A percentile compares a stretch with the other conserved stretches of the same genome.
Evolutionary conservation across 1,140 invertebrate species (phyloP).

Genomic region (Drosophila navojoa): DNA sequence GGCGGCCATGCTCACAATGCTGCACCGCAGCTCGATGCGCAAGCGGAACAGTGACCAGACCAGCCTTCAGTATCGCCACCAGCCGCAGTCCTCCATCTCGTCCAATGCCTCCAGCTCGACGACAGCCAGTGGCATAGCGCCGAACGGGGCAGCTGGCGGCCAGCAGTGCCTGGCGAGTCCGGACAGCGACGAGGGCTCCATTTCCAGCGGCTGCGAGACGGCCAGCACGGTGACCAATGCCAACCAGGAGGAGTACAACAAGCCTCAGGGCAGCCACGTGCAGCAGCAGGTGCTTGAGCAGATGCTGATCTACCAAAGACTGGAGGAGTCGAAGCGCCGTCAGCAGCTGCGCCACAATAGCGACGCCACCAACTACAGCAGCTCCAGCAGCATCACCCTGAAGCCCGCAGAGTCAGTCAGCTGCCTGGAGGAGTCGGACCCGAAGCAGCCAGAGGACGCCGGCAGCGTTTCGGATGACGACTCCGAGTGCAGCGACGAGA

Average conservation of each 20-base stretch:
- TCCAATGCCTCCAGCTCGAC: slow-evolving; percentile 78
- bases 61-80: slow-evolving; percentile 71
- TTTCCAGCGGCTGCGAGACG: slow-evolving; percentile 91
- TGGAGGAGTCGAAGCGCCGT: slow-evolving; percentile 57
- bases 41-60: slow-evolving; percentile 84
- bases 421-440: slow-evolving; percentile 37
- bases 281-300: slow-evolving; percentile 73
- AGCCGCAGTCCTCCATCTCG: slow-evolving; percentile 82
- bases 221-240: slow-evolving; percentile 87
- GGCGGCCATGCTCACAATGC: slow-evolving; percentile 77
- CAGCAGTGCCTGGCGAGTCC: slow-evolving; percentile 83
- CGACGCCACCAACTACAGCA: slow-evolving; percentile 76
- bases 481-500: slow-evolving; percentile 85
- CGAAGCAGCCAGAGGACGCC: slow-evolving; percentile 35
- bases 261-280: slow-evolving; percentile 39
- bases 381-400: slow-evolving; percentile 79
- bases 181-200: slow-evolving; percentile 90
- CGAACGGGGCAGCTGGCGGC: slow-evolving; percentile 51
- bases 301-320: slow-evolving; percentile 81
- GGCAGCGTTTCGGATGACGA: slow-evolving; percentile 53
- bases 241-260: slow-evolving; percentile 66
- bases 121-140: slow-evolving; percentile 70
- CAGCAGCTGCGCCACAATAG: slow-evolving; percentile 71
- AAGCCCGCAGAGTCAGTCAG: slow-evolving; percentile 52
- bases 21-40: slow-evolving; percentile 82